Evolutionary conservation across 2,888 invertebrate genomes (phyloP).

Genomic region (Lymantria dispar): DNA sequence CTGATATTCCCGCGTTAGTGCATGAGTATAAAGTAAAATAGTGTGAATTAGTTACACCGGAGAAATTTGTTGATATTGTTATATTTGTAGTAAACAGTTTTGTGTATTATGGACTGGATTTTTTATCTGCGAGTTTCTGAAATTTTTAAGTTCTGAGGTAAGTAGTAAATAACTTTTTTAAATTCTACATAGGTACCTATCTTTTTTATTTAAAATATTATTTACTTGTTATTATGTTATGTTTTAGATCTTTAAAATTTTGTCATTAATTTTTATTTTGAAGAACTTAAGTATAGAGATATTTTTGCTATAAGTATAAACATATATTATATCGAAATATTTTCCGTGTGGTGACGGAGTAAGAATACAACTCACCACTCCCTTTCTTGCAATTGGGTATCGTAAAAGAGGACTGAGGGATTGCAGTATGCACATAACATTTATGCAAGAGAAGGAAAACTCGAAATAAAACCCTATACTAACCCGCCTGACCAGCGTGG

Average conservation of each 20-base stretch:
- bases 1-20: conserved; percentile 63
- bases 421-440: too few species aligned
- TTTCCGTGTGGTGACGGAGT: too few species aligned
- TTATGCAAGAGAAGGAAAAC: too few species aligned
- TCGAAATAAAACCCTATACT: too few species aligned
- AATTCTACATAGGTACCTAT: not conserved
- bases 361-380: too few species aligned
- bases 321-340: too few species aligned
- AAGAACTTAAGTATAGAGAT: too few species aligned
- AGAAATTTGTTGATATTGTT: conserved; percentile 57
- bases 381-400: too few species aligned
- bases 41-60: conserved; percentile 59
- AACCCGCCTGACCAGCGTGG: too few species aligned
- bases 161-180: conserved; percentile 20
- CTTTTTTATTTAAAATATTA: not conserved
- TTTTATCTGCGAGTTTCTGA: conserved; percentile 26
- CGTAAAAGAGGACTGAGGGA: too few species aligned
- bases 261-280: too few species aligned
- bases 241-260: not conserved
- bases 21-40: conserved; percentile 58
- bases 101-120: conserved; percentile 55
- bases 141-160: conserved; percentile 47
- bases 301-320: too few species aligned
- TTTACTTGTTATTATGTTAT: not conserved
- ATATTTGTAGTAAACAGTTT: conserved; percentile 54